Evolutionary conservation across 2,888 invertebrate genomes (phyloP), one percentile per base, ranked within the genome.

Genomic region (Phorcus lineatus): DNA sequence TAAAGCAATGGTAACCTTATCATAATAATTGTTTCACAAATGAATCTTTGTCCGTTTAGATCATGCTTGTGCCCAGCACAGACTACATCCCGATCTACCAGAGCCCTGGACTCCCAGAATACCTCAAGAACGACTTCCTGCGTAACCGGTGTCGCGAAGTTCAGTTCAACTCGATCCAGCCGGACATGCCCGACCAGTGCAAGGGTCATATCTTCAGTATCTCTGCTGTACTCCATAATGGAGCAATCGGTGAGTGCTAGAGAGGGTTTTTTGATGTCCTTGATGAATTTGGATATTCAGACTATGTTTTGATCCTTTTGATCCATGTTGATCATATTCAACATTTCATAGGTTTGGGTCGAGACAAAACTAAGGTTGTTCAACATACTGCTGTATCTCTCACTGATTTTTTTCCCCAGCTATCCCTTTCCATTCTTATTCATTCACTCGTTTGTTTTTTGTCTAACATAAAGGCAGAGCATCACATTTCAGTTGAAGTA

Each of bases 201-300:
- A 95, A 95, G 90, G 96, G 96, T 88, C 95, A 96, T 91, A 96
- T 96, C 86, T 96, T 96, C 88, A 97, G 97, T 91, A 97, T 97
- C 83, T 97, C 97, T 81, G 96, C 96, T 85, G 96, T 95, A 86
- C 96, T 97, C 28, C 95, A 96, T 92, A 96, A 97, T 87, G 97
- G 97, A 78, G 97, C 97, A 53, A 95, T 96, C 89, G 95, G 95
- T 96, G 93, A 94, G 94, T 80, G 13, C 13, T 47, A 24, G 16
- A 52, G n/a, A 24, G 17, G 2, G 6, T 40, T 47, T 52, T 24
- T 4, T 11, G 3, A 53, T 4, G n/a, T n/a, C n/a, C n/a, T n/a
- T n/a, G n/a, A n/a, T n/a, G n/a, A n/a, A n/a, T n/a, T n/a, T n/a
- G n/a, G n/a, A n/a, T n/a, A n/a, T n/a, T n/a, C n/a, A n/a, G n/a